Evolutionary conservation across 2,797 vertebrate genomes (phyloP).

Genomic region (Delichon dasypus): DNA sequence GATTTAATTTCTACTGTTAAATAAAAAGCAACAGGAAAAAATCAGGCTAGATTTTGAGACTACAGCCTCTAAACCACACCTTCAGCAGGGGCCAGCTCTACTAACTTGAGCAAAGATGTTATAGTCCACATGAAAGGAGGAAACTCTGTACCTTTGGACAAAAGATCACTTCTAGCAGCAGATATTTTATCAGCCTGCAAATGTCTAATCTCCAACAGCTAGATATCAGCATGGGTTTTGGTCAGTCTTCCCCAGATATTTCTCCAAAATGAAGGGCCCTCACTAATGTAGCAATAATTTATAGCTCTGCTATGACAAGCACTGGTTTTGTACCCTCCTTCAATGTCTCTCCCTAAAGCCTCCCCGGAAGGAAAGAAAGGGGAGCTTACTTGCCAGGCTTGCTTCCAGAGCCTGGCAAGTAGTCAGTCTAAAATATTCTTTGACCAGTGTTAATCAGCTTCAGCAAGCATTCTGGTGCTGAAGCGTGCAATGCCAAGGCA

Average conservation of each 20-base stretch:
- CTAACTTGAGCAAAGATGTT: background rate
- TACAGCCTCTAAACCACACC: background rate
- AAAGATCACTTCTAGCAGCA: background rate
- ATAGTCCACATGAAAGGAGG: background rate
- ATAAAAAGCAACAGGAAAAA: background rate
- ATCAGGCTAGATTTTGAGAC: background rate
- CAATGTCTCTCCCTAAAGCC: background rate
- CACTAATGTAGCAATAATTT: background rate
- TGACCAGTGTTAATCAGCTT: background rate
- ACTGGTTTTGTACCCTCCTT: background rate
- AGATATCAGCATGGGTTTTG: background rate
- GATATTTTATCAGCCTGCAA: background rate
- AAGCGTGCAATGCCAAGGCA: background rate
- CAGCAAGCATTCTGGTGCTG: background rate
- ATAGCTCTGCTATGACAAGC: background rate
- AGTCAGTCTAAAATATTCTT: background rate
- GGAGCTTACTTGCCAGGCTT: background rate
- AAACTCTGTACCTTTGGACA: background rate
- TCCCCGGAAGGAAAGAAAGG: background rate
- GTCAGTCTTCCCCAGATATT: background rate
- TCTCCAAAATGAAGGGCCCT: background rate
- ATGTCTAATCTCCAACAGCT: background rate
- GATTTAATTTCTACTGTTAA: background rate
- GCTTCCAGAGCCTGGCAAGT: background rate
- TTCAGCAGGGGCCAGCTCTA: background rate